A percentile compares a stretch with the other conserved stretches of the same genome.
Conservation (phyloP, 1,140 invertebrate species). For the Cardiocondyla obscurior region DNA sequence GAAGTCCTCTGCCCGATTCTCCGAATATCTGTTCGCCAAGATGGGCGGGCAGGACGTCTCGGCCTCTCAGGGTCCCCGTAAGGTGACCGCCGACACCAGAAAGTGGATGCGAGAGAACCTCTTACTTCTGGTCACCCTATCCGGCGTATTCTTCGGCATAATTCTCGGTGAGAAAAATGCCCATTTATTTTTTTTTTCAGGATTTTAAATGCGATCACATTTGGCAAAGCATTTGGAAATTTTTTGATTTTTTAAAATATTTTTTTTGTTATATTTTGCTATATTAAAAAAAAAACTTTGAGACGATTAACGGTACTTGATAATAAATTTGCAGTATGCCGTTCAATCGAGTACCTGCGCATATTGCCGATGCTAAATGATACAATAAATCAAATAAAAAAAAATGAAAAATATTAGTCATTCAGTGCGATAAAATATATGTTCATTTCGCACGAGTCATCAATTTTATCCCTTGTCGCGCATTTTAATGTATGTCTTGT, state of each 20-base stretch:
- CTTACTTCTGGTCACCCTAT: conserved; percentile 90
- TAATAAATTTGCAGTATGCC: neutral
- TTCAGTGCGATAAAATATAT: neutral
- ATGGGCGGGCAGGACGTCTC: conserved; percentile 86
- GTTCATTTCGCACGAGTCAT: neutral
- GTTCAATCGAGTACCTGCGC: neutral
- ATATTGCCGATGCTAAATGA: neutral
- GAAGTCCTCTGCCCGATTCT: conserved; percentile 85
- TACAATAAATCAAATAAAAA: neutral
- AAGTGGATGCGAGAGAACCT: conserved; percentile 90
- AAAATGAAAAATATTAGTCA: neutral
- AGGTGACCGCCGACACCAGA: conserved; percentile 86
- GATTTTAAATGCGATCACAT: neutral
- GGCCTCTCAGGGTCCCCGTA: conserved; percentile 86
- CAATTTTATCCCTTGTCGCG: too few species aligned
- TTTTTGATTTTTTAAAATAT: neutral
- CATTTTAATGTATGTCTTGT: neutral
- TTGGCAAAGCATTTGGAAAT: neutral
- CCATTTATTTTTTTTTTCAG: neutral
- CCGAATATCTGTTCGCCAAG: conserved; percentile 91
- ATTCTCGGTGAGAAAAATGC: conserved; percentile 86
- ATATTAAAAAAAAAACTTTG: neutral
- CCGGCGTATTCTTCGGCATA: conserved; percentile 90
- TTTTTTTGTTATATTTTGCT: neutral
- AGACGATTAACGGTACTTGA: neutral